Evolutionary conservation across 2,113 vertebrate genomes (phyloP), one percentile per base, ranked within the genome.

Genomic region (Percina caprodes): DNA sequence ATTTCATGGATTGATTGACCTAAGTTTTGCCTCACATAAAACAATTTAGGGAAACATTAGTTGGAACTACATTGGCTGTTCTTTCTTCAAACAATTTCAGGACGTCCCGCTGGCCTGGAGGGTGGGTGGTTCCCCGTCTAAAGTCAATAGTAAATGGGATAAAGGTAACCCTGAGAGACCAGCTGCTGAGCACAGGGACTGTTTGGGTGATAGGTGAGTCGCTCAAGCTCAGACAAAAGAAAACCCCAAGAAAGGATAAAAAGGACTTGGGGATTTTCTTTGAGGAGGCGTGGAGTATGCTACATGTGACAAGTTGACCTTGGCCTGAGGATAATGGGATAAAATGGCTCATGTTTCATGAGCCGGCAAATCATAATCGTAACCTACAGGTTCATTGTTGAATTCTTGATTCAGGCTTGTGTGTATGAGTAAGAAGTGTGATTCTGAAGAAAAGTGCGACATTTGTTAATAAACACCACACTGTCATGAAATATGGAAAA

Each of bases 301-400:
- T 71, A 74, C 77, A 73, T 77, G 79, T 68, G 74, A 89, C 88
- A 74, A 88, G 86, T 82, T 90, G 91, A 93, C 85, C 85, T 85
- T 78, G 78, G 83, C 67, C 79, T 60, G 72, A 74, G 80, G 84
- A 86, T 89, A 92, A 93, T 85, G 69, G 89, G 93, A 94, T 94
- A 82, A 92, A 88, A 86, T 66, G 81, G 87, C 30, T 90, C 80
- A 77, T 24, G 39, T 35, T 69, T 83, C 45, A 54, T 61, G 49
- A 77, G 63, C 26, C 30, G 54, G n/a, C 60, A 55, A 49, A 51
- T 52, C 60, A 55, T 10, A 58, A 52, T 48, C 69, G 83, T 76
- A 87, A 78, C 85, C 89, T 82, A 30, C 67, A 69, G 23, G 62
- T 72, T 62, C 48, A 77, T 83, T 78, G 42, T 74, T 55, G 66